These are phyloP conservation scores for Sarcophaga caerulescens DNA, from an alignment of 2,888 invertebrate species.

Conservation along the genomic window DNA sequence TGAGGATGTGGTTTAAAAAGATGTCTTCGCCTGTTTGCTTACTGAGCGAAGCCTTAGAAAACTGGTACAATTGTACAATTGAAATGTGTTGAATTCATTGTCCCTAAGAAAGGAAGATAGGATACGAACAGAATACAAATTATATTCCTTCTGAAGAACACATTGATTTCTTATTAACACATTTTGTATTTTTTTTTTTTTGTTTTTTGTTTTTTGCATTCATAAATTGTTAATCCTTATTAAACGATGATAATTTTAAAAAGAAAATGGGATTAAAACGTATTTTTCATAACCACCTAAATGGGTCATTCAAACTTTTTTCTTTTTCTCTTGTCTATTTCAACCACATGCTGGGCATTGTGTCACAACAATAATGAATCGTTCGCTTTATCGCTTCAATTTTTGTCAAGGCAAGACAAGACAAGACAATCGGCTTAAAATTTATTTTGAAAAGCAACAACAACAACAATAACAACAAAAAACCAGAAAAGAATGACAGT, in stretches of 20 bases:
- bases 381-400: background rate
- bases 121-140: background rate
- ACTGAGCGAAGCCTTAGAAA: no score
- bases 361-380: constrained; percentile 50
- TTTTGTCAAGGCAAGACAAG: constrained; percentile 6
- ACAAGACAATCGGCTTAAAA: constrained; percentile 64
- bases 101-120: no score
- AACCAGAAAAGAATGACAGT: constrained; percentile 2
- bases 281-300: background rate
- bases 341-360: constrained; percentile 27
- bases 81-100: no score
- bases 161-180: background rate
- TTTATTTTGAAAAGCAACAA: constrained; percentile 8
- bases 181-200: background rate
- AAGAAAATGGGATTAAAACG: constrained; percentile 59
- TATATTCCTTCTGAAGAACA: background rate
- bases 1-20: no score
- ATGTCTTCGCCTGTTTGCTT: no score
- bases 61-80: no score
- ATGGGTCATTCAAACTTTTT: background rate
- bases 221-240: constrained; percentile 21
- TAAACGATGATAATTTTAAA: constrained; percentile 55
- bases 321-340: background rate
- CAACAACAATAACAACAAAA: background rate
- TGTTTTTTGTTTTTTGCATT: background rate